phyloP scores from a whole-genome alignment of 1,140 invertebrate genomes.

The Anastrepha obliqua region DNA sequence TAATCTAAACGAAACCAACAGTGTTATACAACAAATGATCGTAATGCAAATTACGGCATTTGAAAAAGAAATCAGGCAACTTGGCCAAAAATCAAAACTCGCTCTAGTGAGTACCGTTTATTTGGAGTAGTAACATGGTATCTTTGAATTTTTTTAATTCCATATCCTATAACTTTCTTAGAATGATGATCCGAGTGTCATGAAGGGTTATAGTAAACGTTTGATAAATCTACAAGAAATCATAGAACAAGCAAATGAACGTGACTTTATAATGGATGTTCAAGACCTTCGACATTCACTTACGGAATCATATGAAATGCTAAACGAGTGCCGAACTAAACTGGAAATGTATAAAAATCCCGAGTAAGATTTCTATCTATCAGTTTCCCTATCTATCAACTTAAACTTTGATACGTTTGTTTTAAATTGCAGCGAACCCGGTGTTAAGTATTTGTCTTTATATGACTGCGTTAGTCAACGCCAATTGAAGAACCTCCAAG shows the following conservation, averaged over 20 bases:
- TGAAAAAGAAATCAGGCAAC: slow-evolving; percentile 78
- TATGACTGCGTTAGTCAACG: slow-evolving; percentile 76
- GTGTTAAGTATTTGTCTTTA: slow-evolving; percentile 64
- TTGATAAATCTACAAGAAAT: slow-evolving; percentile 76
- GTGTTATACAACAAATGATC: slow-evolving; percentile 69
- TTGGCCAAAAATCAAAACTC: slow-evolving; percentile 75
- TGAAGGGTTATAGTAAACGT: slow-evolving; percentile 74
- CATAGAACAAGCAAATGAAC: slow-evolving; percentile 75
- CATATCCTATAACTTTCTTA: slow-evolving; percentile 56
- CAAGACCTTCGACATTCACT: slow-evolving; percentile 77
- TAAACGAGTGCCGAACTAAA: slow-evolving; percentile 79
- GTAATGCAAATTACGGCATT: slow-evolving; percentile 79
- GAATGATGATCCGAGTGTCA: slow-evolving; percentile 77
- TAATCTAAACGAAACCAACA: slow-evolving; percentile 61
- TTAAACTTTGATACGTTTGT: neutral
- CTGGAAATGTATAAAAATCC: slow-evolving; percentile 75
- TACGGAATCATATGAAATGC: slow-evolving; percentile 79
- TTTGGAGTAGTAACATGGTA: neutral
- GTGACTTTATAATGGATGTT: slow-evolving; percentile 69
- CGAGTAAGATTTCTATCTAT: slow-evolving; percentile 72
- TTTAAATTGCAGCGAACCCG: slow-evolving; percentile 60
- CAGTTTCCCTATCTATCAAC: slow-evolving; percentile 27
- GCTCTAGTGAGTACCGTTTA: slow-evolving; percentile 75
- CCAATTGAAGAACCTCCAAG: slow-evolving; percentile 77
- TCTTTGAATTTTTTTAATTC: slow-evolving; percentile 26